Conservation (phyloP, 2,797 vertebrate species). For the Loriculus beryllinus region DNA sequence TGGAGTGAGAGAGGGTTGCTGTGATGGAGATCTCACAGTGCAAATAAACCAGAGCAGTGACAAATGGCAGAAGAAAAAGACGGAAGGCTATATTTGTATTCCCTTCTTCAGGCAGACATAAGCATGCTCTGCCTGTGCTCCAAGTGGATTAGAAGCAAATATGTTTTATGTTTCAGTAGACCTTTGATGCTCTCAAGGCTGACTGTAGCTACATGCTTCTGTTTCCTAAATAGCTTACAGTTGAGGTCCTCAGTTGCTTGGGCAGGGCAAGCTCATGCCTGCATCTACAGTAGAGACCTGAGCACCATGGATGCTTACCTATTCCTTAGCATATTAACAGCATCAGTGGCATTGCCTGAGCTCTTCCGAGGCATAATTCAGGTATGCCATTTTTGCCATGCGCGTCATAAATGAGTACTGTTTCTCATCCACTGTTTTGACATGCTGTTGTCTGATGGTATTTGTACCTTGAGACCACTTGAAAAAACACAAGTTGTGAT, state of each 20-base stretch:
- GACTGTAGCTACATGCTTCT: neutral
- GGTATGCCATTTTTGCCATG: neutral
- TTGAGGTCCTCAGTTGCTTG: neutral
- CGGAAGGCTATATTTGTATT: neutral
- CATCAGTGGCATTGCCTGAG: neutral
- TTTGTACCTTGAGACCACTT: neutral
- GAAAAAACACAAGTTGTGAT: neutral
- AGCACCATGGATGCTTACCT: fast-evolving
- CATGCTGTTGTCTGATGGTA: neutral
- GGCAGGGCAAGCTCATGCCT: neutral
- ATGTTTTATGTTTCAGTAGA: neutral
- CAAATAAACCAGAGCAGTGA: neutral
- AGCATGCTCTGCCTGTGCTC: neutral
- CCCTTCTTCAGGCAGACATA: neutral
- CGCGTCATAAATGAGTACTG: neutral
- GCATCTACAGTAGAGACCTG: neutral
- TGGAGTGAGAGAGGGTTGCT: neutral
- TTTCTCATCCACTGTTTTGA: neutral
- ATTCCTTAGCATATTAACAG: neutral
- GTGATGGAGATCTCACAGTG: neutral
- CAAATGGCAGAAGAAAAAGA: neutral
- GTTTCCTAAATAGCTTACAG: neutral
- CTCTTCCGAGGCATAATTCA: neutral
- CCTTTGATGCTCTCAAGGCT: neutral
- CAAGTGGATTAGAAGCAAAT: neutral